These are phyloP conservation scores for Neomicropteryx cornuta DNA, from an alignment of 1,140 invertebrate species.

Conservation along the genomic window DNA sequence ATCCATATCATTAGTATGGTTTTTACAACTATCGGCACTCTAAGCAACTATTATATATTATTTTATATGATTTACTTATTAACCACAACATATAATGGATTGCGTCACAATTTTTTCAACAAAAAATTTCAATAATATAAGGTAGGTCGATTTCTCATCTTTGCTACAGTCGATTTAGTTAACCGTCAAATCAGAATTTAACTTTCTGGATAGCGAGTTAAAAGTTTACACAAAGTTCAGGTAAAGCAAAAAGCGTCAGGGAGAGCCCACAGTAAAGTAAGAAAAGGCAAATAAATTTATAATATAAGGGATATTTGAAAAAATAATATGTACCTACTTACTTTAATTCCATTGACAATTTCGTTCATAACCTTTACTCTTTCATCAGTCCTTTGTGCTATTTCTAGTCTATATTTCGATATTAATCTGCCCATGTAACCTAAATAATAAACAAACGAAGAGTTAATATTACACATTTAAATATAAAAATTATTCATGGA, in stretches of 20 bases:
- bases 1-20: no score
- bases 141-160: neutral
- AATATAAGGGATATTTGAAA: no score
- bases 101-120: no score
- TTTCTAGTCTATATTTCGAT: conserved; percentile 34
- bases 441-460: conserved; percentile 19
- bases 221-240: neutral
- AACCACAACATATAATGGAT: no score
- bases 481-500: conserved; percentile 1
- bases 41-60: no score
- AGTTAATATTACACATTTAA: conserved; percentile 5
- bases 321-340: no score
- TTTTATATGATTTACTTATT: no score
- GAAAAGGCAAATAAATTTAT: no score
- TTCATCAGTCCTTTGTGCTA: conserved; percentile 48
- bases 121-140: no score
- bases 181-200: neutral
- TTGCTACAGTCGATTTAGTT: conserved; percentile 51
- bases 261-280: conserved; percentile 47
- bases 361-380: conserved; percentile 64
- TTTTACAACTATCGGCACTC: no score
- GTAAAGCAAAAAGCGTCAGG: conserved; percentile 20
- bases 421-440: conserved; percentile 41
- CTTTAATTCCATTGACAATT: conserved; percentile 57
- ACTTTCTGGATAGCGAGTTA: neutral